phyloP scores from a whole-genome alignment of 2,113 vertebrate genomes.

The Burhinus bistriatus region DNA sequence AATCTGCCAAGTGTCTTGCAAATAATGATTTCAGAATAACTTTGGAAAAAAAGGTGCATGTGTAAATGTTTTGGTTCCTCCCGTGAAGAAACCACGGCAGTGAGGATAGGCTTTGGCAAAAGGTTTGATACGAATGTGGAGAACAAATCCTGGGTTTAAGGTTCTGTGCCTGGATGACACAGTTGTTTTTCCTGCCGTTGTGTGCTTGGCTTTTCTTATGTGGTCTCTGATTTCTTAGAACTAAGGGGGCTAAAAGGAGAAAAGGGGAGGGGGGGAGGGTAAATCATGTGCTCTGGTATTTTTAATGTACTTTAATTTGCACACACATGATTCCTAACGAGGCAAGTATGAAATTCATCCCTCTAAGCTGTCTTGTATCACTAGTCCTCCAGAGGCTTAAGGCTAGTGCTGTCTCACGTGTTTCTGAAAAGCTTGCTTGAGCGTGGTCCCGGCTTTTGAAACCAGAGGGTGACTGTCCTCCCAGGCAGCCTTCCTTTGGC shows the following conservation, averaged over 20 bases:
- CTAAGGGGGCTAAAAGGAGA: background rate
- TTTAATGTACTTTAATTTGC: background rate
- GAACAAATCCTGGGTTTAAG: background rate
- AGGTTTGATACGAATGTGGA: background rate
- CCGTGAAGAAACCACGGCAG: background rate
- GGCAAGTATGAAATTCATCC: background rate
- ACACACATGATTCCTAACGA: background rate
- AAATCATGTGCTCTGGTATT: background rate
- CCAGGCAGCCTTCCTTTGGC: background rate
- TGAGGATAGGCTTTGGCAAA: background rate
- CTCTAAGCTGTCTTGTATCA: background rate
- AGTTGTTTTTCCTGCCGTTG: background rate
- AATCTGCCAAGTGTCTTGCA: background rate
- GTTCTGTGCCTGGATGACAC: background rate
- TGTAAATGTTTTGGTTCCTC: background rate
- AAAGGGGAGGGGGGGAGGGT: background rate
- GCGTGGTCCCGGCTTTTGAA: background rate
- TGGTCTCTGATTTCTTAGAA: background rate
- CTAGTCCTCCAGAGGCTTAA: background rate
- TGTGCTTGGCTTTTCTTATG: background rate
- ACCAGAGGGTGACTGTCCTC: background rate
- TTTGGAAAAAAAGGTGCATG: background rate
- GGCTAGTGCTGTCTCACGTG: background rate
- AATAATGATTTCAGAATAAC: background rate
- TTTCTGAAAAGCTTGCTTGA: background rate